Conservation (phyloP, 2,113 vertebrate genomes). For the Rhabdomys dilectus region DNA sequence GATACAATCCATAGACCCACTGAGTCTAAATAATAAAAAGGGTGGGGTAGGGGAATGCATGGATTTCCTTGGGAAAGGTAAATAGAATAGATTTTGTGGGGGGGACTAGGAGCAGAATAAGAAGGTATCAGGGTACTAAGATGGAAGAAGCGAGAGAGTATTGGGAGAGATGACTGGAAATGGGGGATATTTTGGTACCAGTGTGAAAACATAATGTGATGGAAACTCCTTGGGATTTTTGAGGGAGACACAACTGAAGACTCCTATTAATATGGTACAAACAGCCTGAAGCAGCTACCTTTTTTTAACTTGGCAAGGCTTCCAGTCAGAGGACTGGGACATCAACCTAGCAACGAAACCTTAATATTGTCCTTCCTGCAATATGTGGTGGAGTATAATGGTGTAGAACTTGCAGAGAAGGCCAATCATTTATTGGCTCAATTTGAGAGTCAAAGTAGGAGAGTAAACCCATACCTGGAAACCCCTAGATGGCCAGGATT, state of each 20-base stretch:
- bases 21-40: not conserved
- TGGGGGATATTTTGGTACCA: not conserved
- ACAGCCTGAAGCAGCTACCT: too few relatives aligned
- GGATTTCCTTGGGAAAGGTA: not conserved
- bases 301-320: not conserved
- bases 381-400: not conserved
- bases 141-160: not conserved
- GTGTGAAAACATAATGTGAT: not conserved
- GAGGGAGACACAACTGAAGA: not conserved
- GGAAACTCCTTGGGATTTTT: not conserved
- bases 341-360: not conserved
- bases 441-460: not conserved
- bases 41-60: not conserved
- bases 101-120: too few relatives aligned
- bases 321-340: not conserved
- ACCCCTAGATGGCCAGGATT: not conserved
- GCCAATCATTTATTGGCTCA: not conserved
- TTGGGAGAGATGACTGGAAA: not conserved
- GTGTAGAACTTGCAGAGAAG: not conserved
- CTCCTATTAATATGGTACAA: not conserved
- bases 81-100: not conserved
- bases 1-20: not conserved
- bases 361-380: not conserved
- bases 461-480: not conserved
- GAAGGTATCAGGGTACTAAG: not conserved